phyloP scores from a whole-genome alignment of 2,113 vertebrate species.

The Percina caprodes region DNA sequence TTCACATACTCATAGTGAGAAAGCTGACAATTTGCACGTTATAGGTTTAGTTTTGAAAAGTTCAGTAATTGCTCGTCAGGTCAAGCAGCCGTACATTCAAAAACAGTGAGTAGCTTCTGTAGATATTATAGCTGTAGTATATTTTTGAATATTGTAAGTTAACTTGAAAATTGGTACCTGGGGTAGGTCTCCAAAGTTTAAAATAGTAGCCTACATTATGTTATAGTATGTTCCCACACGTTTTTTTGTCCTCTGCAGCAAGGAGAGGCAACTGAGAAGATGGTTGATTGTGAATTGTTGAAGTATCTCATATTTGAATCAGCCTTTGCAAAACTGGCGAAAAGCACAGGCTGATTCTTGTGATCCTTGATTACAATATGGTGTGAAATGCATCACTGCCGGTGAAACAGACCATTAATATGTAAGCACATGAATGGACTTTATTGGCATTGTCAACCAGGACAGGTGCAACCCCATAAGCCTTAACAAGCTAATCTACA shows the following conservation, averaged over 20 bases:
- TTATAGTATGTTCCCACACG: background rate
- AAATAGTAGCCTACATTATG: too few relatives aligned
- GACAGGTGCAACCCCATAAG: slow-evolving; percentile 15
- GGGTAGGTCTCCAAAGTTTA: background rate
- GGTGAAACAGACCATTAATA: background rate
- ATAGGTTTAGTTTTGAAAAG: background rate
- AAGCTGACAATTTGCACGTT: background rate
- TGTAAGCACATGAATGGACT: slow-evolving; percentile 15
- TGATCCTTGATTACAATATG: background rate
- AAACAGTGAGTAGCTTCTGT: background rate
- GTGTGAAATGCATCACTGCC: slow-evolving; percentile 2
- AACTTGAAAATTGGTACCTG: background rate
- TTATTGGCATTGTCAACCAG: slow-evolving; percentile 1
- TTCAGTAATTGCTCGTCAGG: background rate
- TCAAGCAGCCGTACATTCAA: background rate
- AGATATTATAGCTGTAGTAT: background rate
- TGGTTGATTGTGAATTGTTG: too few relatives aligned
- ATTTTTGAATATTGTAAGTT: background rate
- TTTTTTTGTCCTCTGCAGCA: background rate
- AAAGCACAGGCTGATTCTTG: background rate
- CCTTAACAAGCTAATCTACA: slow-evolving; percentile 23
- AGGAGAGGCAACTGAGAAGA: background rate
- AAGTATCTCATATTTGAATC: background rate
- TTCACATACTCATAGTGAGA: background rate
- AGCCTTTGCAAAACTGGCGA: background rate